Evolutionary conservation across 1,140 invertebrate genomes (phyloP).

Genomic region (Condylostylus longicornis): DNA sequence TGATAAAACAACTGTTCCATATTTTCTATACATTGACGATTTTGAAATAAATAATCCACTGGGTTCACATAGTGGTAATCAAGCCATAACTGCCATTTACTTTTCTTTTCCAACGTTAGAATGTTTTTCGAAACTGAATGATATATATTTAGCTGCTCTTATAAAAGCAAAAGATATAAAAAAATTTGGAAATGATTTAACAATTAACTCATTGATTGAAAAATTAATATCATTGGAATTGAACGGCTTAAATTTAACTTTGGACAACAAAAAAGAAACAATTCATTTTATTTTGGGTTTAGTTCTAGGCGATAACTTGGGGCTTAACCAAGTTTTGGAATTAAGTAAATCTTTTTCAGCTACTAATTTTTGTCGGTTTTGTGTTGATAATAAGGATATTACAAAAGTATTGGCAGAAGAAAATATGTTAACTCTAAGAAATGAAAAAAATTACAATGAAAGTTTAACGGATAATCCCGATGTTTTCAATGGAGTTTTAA

Average conservation of each 20-base stretch:
- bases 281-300: constrained; percentile 17
- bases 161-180: constrained; percentile 20
- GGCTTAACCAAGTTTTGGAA: constrained; percentile 20
- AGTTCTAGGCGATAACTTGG: constrained; percentile 25
- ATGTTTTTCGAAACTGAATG: constrained; percentile 14
- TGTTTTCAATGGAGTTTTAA: constrained; percentile 12
- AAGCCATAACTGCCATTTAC: constrained; percentile 23
- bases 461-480: too few species aligned
- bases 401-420: background rate
- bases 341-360: constrained; percentile 18
- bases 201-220: constrained; percentile 17
- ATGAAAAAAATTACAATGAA: constrained; percentile 2
- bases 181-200: constrained; percentile 12
- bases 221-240: constrained; percentile 17
- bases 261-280: constrained; percentile 5
- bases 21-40: constrained; percentile 5
- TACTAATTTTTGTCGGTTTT: constrained; percentile 20
- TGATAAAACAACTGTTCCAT: background rate
- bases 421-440: background rate
- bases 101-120: constrained; percentile 17
- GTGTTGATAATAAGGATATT: constrained; percentile 10
- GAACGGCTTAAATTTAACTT: constrained; percentile 14
- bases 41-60: constrained; percentile 23
- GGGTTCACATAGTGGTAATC: constrained; percentile 15
- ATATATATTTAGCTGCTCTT: constrained; percentile 20